These are phyloP conservation scores for Dendrolimus pini DNA, from an alignment of 2,888 invertebrate genomes.

Conservation along the genomic window DNA sequence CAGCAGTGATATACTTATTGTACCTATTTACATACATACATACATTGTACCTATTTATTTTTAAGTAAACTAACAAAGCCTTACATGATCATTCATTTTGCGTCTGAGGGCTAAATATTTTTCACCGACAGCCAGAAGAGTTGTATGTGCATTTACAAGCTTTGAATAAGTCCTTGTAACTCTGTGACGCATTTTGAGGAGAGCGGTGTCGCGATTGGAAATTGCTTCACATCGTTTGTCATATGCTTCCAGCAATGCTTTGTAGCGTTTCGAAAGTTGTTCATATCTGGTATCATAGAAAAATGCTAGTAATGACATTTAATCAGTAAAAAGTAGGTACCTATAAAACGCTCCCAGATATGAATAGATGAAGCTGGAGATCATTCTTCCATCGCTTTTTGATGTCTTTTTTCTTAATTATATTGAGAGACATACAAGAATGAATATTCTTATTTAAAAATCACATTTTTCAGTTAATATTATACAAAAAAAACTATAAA, in stretches of 20 bases:
- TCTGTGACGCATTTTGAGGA: conserved; percentile 29
- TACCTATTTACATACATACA: background rate
- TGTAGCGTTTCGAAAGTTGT: conserved; percentile 54
- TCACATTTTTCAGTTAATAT: too few species aligned
- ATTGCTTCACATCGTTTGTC: conserved; percentile 38
- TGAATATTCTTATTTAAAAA: too few species aligned
- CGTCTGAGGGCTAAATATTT: conserved; percentile 46
- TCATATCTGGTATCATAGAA: conserved; percentile 40
- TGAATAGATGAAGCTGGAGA: conserved; percentile 1
- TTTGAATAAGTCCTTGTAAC: conserved; percentile 30
- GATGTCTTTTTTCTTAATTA: too few species aligned
- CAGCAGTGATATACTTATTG: background rate
- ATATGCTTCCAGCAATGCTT: conserved; percentile 41
- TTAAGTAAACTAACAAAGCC: too few species aligned
- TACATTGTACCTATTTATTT: background rate
- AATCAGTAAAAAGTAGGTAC: background rate
- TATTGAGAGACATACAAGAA: too few species aligned
- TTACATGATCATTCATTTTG: conserved; percentile 41
- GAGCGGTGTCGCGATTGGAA: conserved; percentile 27
- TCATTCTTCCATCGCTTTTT: too few species aligned
- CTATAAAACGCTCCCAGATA: background rate
- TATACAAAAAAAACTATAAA: too few species aligned
- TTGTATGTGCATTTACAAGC: conserved; percentile 37
- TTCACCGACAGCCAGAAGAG: conserved; percentile 47
- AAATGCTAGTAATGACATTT: background rate